These are phyloP conservation scores for Erpornis zantholeuca DNA, from an alignment of 2,113 vertebrate genomes.

Conservation along the genomic window DNA sequence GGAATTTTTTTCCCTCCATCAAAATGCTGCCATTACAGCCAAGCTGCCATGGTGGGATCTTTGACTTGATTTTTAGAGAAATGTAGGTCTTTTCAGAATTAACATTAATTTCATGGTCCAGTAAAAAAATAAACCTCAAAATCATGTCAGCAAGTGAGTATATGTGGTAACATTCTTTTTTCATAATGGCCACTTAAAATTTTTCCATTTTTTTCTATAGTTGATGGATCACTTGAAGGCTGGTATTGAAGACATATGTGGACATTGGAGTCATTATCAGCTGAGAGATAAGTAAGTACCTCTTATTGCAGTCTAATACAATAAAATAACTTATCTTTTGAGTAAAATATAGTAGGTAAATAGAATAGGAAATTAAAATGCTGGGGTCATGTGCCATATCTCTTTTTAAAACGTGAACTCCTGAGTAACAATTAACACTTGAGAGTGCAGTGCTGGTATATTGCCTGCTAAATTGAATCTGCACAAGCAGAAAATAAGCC, in stretches of 20 bases:
- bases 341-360: not conserved
- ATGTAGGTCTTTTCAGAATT: not conserved
- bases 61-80: not conserved
- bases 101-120: not conserved
- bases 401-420: not conserved
- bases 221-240: slow-evolving; percentile 92
- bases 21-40: not conserved
- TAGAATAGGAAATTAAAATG: not conserved
- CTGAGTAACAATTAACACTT: not conserved
- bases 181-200: not conserved
- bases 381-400: not conserved
- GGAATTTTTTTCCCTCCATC: not conserved
- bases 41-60: not conserved
- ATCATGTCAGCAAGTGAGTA: not conserved
- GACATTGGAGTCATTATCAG: slow-evolving; percentile 95
- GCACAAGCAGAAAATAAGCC: not conserved
- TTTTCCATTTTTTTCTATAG: slow-evolving; percentile 64
- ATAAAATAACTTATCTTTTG: not conserved
- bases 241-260: slow-evolving; percentile 94
- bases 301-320: not conserved
- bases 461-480: not conserved
- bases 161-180: not conserved
- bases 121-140: not conserved
- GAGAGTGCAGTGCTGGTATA: not conserved
- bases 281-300: slow-evolving; percentile 91